Conservation (phyloP, 2,888 invertebrate species). For the Pammene aurita region DNA sequence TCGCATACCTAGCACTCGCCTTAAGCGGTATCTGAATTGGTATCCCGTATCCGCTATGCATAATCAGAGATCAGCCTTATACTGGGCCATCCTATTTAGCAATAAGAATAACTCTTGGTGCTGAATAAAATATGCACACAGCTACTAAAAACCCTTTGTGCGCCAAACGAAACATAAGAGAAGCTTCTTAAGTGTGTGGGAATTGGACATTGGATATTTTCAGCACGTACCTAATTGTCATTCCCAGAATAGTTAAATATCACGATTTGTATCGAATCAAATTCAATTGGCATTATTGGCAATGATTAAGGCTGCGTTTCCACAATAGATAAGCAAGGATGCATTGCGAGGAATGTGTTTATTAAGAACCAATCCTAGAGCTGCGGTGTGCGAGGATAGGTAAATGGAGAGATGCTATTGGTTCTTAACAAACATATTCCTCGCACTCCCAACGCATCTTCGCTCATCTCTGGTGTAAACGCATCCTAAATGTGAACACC, state of each 20-base stretch:
- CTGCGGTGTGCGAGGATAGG: too few species aligned
- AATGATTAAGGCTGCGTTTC: too few species aligned
- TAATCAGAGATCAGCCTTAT: not conserved
- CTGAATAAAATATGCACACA: constrained; percentile 24
- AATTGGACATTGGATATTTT: constrained; percentile 4
- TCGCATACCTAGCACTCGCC: not conserved
- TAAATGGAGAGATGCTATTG: too few species aligned
- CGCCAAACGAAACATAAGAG: not conserved
- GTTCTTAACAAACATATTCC: too few species aligned
- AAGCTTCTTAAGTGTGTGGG: not conserved
- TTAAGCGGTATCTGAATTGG: not conserved
- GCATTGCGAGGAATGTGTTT: too few species aligned
- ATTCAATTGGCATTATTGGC: constrained; percentile 20
- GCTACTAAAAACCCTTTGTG: constrained; percentile 9
- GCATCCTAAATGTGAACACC: not conserved
- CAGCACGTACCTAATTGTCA: not conserved
- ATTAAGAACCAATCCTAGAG: too few species aligned
- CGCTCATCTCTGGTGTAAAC: too few species aligned
- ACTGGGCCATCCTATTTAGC: not conserved
- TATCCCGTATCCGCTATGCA: not conserved
- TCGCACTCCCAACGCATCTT: too few species aligned
- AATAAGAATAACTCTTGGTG: not conserved
- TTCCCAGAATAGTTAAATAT: constrained; percentile 1
- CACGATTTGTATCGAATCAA: constrained; percentile 3
- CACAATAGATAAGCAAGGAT: too few species aligned